Evolutionary conservation across 2,888 invertebrate species (phyloP).

Genomic region (Nymphalis polychloros): DNA sequence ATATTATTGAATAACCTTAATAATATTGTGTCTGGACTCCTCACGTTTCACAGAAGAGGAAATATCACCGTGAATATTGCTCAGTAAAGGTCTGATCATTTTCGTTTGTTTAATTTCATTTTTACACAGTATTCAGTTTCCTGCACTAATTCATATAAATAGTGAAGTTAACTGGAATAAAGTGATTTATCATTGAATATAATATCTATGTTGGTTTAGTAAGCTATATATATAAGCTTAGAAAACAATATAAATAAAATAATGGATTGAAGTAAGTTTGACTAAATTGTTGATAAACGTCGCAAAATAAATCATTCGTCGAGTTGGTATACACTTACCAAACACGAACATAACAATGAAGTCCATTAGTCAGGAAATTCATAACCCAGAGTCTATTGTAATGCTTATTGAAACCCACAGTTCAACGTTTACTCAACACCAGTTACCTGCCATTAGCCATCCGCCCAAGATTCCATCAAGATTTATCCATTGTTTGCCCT

Average conservation of each 20-base stretch:
- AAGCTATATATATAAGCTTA: background rate
- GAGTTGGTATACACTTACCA: background rate
- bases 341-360: background rate
- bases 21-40: slow-evolving; percentile 26
- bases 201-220: no score
- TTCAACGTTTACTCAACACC: slow-evolving; percentile 11
- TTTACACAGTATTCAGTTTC: background rate
- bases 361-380: slow-evolving; percentile 9
- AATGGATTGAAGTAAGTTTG: no score
- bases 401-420: slow-evolving; percentile 15
- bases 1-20: slow-evolving; percentile 52
- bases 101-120: background rate
- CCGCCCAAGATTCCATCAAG: slow-evolving; percentile 62
- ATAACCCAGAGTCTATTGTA: slow-evolving; percentile 7
- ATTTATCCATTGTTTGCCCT: slow-evolving; percentile 69
- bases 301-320: background rate
- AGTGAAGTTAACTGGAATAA: background rate
- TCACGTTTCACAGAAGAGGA: slow-evolving; percentile 20
- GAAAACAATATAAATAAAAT: no score
- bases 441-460: slow-evolving; percentile 27
- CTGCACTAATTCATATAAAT: background rate
- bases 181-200: background rate
- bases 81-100: background rate
- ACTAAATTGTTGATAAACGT: no score
- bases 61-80: slow-evolving; percentile 27